Evolutionary conservation across 1,140 invertebrate genomes (phyloP), one percentile per base, ranked within the genome.

Genomic region (Diplogasteroides magnus): DNA sequence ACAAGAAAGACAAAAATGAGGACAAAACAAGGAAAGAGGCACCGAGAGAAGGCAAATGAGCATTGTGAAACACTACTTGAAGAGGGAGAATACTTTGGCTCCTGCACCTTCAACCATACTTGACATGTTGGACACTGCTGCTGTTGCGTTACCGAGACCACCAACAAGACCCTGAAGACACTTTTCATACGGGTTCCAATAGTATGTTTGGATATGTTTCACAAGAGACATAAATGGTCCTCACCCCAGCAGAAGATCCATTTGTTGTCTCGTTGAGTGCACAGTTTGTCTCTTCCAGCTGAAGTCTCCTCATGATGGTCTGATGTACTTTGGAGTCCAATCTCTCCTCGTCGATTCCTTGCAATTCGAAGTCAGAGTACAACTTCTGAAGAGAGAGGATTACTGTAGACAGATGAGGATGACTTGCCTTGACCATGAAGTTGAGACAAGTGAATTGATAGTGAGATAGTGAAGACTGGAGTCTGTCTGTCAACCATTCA

Each of bases 321-420:
- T 96, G 91, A 88, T 98, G 98, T 78, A 89, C 90, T 87, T 96
- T 96, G 59, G 91, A 93, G 86, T 97, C 95, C n/a, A 99, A 85
- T 85, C 93, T 93, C 83, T 98, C 94, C 81, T 98, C 95, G 83
- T 94, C 92, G 25, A 98, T 93, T 71, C 96, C 95, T 87, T 98
- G 95, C 65, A 98, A 88, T 85, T 98, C 95, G 86, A 98, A 98
- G 84, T 98, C 95, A 26, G 93, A 93, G 85, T 96, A 97, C 80
- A 97, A 89, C 91, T 98, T 99, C 91, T 97, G 83, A 60, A 87
- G 83, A 86, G 25, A 60, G 23, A 60, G 27, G 23, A 28, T 13
- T 60, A 28, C 23, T 11, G 6, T 60, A 13, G n/a, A 60, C n/a
- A 28, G 59, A 60, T 25, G 23, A 60, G 27, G 11, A 3, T 13